Base-by-base conservation (phyloP, 2,888 invertebrate species). In the Yponomeuta cagnagella region DNA sequence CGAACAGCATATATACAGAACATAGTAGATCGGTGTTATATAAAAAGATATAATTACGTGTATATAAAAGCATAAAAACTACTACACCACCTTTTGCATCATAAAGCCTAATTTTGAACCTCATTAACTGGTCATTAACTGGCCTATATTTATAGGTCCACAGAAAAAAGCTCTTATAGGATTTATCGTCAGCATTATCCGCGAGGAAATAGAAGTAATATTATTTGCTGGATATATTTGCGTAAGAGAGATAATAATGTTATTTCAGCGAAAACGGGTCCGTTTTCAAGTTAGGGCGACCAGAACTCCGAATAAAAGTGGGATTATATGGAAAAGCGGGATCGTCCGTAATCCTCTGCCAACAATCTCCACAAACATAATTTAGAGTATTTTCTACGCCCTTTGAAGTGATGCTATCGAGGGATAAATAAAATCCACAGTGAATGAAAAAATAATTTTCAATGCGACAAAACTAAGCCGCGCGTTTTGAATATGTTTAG, bases 311-410 rank as follows among this genome's bases (percentile, higher is more conserved):
- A 43, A 58, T 58, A 58, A 73, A 74, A 75, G 75, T 76, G 72
- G 74, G 74, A 75, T 74, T 78, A 65, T 73, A 71, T 70, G 73
- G 72, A 74, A 72, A 76, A 75, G 71, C 75, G 75, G 71, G 75
- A 71, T 72, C 72, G 71, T 70, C 68, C 73, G 66, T 76, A 78
- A 81, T 81, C 81, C 80, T 76, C 71, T 76, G 75, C 75, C 75
- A 79, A 81, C 78, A 79, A 70, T 72, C 72, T 68, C 73, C 71
- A 71, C 73, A 77, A 79, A 78, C 73, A 77, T 74, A 70, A 73
- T 76, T 76, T 74, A 73, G 74, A 78, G 74, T 75, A 76, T 77
- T 77, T 75, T 73, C 71, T 66, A 12, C 23, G 23, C 48, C 68
- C 68, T 68, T 75, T 76, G 71, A 69, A 71, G 23, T 68, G 72